Evolutionary conservation across 2,888 invertebrate genomes (phyloP).

Genomic region (Gymnoscelis rufifasciata): DNA sequence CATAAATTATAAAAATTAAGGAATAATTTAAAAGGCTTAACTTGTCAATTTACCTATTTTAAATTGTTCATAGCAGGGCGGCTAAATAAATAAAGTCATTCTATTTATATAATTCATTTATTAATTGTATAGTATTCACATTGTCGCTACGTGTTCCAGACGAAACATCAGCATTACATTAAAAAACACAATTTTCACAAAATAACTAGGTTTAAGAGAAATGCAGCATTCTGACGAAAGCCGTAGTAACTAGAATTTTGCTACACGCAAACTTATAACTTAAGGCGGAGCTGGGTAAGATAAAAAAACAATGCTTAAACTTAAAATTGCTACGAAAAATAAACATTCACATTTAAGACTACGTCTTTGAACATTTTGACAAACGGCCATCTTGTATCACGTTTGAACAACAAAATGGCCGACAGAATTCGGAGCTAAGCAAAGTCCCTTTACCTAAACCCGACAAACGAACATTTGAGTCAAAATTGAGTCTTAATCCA

Average conservation of each 20-base stretch:
- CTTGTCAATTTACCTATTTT: too few species aligned
- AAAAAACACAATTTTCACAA: constrained; percentile 73
- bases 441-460: constrained; percentile 2
- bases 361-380: neutral
- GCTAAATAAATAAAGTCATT: constrained; percentile 31
- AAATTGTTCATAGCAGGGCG: neutral
- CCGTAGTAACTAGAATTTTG: constrained; percentile 36
- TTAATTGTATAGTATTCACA: constrained; percentile 78
- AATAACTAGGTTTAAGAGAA: constrained; percentile 69
- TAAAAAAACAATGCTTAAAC: constrained; percentile 4
- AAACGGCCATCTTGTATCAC: too few species aligned
- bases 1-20: too few species aligned
- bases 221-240: constrained; percentile 71
- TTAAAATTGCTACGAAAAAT: too few species aligned
- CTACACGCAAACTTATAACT: constrained; percentile 34
- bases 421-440: constrained; percentile 2
- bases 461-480: constrained; percentile 11
- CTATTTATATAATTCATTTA: constrained; percentile 78
- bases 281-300: constrained; percentile 23
- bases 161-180: constrained; percentile 70
- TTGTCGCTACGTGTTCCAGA: constrained; percentile 70
- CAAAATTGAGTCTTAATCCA: constrained; percentile 13
- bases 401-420: neutral
- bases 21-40: too few species aligned
- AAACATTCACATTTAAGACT: too few species aligned